Percentiles rank a stretch among this genome's conserved stretches.
Evolutionary conservation across 2,888 invertebrate genomes (phyloP).

Genomic region (Deilephila elpenor): DNA sequence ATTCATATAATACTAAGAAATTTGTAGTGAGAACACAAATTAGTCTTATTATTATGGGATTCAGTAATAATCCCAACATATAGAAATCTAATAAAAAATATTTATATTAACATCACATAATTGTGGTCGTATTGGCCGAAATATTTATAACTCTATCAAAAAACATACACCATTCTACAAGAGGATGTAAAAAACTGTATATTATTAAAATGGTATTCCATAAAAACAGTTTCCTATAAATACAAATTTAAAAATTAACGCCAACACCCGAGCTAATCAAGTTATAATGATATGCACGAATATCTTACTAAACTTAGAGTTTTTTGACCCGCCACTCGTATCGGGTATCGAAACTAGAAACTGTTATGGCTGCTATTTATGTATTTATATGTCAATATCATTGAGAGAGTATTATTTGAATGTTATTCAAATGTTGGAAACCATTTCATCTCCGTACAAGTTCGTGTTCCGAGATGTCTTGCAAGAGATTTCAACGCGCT

Average conservation of each 20-base stretch:
- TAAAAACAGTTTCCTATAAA: slow-evolving; percentile 18
- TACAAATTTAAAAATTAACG: slow-evolving; percentile 41
- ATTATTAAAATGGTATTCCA: slow-evolving; percentile 19
- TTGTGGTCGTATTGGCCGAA: too few relatives aligned
- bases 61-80: too few relatives aligned
- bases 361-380: slow-evolving; percentile 24
- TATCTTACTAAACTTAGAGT: slow-evolving; percentile 47
- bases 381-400: slow-evolving; percentile 18
- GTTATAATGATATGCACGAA: slow-evolving; percentile 61
- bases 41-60: too few relatives aligned
- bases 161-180: neutral
- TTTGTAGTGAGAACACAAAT: too few relatives aligned
- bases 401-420: slow-evolving; percentile 6
- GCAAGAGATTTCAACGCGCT: slow-evolving; percentile 31
- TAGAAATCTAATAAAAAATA: too few relatives aligned
- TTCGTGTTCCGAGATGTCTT: neutral
- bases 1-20: too few relatives aligned
- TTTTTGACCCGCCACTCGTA: slow-evolving; percentile 59
- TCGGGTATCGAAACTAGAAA: slow-evolving; percentile 40
- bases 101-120: too few relatives aligned
- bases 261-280: slow-evolving; percentile 52
- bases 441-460: neutral
- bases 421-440: slow-evolving; percentile 16
- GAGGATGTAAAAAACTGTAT: neutral
- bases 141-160: neutral